phyloP scores from a whole-genome alignment of 2,113 vertebrate species.

The Burhinus bistriatus region DNA sequence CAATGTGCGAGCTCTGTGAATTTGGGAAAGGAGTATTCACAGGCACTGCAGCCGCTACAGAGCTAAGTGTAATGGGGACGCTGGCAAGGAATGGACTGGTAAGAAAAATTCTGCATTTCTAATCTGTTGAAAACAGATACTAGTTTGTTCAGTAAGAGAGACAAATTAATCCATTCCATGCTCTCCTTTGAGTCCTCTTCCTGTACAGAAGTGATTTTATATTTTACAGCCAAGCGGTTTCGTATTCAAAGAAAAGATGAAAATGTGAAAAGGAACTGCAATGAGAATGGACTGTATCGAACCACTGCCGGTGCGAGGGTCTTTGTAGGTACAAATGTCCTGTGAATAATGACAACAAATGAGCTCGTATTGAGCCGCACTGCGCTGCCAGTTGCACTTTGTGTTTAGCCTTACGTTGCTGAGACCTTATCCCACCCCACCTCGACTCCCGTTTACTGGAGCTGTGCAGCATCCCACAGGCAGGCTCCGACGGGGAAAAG shows the following conservation, averaged over 20 bases:
- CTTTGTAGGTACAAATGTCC: not conserved
- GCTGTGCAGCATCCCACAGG: not conserved
- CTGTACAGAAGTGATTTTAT: not conserved
- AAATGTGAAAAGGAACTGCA: not conserved
- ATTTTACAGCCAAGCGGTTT: not conserved
- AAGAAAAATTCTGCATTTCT: not conserved
- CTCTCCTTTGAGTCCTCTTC: not conserved
- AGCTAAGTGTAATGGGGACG: not conserved
- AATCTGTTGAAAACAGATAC: not conserved
- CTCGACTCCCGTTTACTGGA: rapidly evolving
- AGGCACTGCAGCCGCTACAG: not conserved
- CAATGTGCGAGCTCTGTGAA: not conserved
- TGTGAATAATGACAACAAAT: not conserved
- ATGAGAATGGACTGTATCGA: not conserved
- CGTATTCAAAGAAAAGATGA: not conserved
- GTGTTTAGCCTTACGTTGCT: rapidly evolving
- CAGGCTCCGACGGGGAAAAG: rapidly evolving
- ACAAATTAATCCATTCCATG: rapidly evolving
- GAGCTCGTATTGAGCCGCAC: not conserved
- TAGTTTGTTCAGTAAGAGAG: not conserved
- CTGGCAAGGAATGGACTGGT: not conserved
- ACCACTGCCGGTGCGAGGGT: rapidly evolving
- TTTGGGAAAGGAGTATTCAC: not conserved
- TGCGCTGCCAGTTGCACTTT: not conserved
- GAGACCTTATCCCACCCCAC: rapidly evolving